Conservation (phyloP, 2,797 vertebrate genomes). For the Momotus momota region DNA sequence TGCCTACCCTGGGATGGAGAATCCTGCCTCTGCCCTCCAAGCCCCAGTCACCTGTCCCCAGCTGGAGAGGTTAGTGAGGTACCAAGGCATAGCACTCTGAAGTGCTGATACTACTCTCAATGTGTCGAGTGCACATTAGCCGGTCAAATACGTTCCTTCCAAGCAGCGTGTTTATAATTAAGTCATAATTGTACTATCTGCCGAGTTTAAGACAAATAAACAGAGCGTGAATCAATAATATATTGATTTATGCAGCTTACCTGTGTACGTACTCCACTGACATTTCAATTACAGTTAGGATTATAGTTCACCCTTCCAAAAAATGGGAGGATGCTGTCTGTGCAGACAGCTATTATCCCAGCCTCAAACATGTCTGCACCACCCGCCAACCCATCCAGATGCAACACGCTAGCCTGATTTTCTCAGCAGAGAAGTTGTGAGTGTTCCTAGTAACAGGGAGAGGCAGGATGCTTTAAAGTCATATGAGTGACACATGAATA, state of each 20-base stretch:
- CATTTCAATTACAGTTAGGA: constrained; percentile 70
- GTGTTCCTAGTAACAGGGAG: not conserved
- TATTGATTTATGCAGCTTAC: constrained; percentile 75
- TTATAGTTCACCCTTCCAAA: constrained; percentile 43
- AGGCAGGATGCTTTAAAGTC: not conserved
- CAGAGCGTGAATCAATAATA: constrained; percentile 72
- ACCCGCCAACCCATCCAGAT: not conserved
- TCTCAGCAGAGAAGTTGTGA: not conserved
- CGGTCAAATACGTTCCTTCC: constrained; percentile 60
- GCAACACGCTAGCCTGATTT: not conserved
- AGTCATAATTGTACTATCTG: constrained; percentile 77
- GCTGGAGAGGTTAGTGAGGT: not conserved
- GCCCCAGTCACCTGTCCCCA: not conserved
- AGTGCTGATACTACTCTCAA: not conserved
- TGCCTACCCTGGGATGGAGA: not conserved
- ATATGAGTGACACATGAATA: not conserved
- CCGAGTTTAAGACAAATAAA: constrained; percentile 73
- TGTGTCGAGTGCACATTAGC: not conserved
- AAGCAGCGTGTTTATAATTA: constrained; percentile 77
- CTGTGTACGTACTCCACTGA: constrained; percentile 54
- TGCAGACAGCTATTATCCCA: not conserved
- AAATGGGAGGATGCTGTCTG: constrained; percentile 27
- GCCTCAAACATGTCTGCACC: not conserved
- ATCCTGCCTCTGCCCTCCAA: not conserved
- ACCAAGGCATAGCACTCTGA: not conserved